Conservation (phyloP, 2,113 vertebrate genomes). For the Macquaria ambigua region DNA sequence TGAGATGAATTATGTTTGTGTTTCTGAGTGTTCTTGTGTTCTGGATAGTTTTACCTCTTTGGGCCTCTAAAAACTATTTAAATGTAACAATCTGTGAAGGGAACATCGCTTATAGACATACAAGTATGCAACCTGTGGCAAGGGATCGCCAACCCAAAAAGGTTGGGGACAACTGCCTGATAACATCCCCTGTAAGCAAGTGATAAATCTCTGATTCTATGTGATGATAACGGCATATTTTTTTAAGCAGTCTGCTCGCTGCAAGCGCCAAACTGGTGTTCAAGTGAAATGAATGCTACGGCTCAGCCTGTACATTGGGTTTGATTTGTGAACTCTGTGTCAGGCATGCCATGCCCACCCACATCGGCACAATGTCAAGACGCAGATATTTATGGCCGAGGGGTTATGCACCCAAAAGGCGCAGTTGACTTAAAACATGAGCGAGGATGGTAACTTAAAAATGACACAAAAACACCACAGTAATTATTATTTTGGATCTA, state of each 20-base stretch:
- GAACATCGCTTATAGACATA: background rate
- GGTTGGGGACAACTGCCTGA: background rate
- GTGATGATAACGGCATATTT: constrained; percentile 48
- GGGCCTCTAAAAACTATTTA: background rate
- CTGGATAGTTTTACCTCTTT: background rate
- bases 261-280: constrained; percentile 28
- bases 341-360: constrained; percentile 73
- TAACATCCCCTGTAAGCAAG: background rate
- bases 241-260: constrained; percentile 25
- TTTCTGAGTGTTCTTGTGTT: background rate
- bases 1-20: too few relatives aligned
- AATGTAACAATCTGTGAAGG: background rate
- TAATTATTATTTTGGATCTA: background rate
- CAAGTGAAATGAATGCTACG: constrained; percentile 34
- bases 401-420: constrained; percentile 51
- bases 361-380: constrained; percentile 70
- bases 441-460: background rate
- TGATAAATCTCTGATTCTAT: constrained; percentile 16
- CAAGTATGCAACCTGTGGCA: background rate
- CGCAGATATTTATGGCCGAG: constrained; percentile 68
- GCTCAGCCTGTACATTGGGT: constrained; percentile 39
- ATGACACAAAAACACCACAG: background rate
- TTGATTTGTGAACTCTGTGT: constrained; percentile 75
- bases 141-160: background rate
- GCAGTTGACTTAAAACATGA: constrained; percentile 55